Percentiles rank a stretch among this genome's conserved stretches.
Conservation (phyloP, 2,888 invertebrate species). For the Ischnus inquisitorius region DNA sequence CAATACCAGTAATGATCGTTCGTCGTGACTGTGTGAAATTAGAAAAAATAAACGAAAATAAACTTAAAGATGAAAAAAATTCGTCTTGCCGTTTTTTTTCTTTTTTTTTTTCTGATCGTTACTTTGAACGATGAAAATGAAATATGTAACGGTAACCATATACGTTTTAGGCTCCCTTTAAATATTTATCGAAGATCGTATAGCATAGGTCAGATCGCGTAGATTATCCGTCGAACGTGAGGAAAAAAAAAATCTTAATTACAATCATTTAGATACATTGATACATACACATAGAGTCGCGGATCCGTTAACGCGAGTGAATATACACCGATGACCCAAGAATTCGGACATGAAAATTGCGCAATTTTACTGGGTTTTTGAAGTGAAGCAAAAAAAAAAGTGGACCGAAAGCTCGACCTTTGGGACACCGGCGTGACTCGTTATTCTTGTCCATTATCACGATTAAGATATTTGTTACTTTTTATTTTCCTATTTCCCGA, state of each 20-base stretch:
- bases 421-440: conserved; percentile 15
- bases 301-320: not conserved
- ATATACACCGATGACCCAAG: conserved; percentile 3
- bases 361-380: not conserved
- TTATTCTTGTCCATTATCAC: conserved; percentile 23
- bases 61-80: not conserved
- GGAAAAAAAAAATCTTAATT: conserved; percentile 57
- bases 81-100: conserved; percentile 9
- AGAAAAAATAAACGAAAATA: conserved; percentile 9
- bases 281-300: conserved; percentile 55
- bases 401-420: too few relatives aligned
- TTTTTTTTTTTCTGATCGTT: not conserved
- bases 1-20: conserved; percentile 12
- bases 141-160: conserved; percentile 54
- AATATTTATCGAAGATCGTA: conserved; percentile 43
- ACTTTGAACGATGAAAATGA: conserved; percentile 23
- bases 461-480: conserved; percentile 24
- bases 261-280: conserved; percentile 66
- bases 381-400: not conserved
- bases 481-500: conserved; percentile 32
- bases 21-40: conserved; percentile 4
- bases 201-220: conserved; percentile 17
- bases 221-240: conserved; percentile 39
- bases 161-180: conserved; percentile 41
- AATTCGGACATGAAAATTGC: not conserved